These are phyloP conservation scores for Platyrinchus mystaceus DNA, from an alignment of 2,797 vertebrate genomes.

Conservation along the genomic window DNA sequence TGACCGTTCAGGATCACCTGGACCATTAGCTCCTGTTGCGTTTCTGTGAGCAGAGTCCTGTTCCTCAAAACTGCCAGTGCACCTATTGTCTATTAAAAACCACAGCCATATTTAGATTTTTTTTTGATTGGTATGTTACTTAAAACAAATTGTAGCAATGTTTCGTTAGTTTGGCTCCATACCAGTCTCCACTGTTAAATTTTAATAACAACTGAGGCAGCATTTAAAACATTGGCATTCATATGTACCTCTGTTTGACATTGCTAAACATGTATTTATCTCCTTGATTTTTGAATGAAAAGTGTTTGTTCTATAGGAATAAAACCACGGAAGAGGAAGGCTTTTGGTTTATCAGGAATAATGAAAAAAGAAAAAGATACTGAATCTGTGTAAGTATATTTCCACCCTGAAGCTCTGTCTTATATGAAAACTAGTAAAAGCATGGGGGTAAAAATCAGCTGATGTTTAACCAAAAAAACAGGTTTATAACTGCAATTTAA, in stretches of 20 bases:
- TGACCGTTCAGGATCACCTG: not conserved
- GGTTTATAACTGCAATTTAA: not conserved
- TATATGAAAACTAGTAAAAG: not conserved
- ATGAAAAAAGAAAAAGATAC: constrained; percentile 94
- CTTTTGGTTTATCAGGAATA: constrained; percentile 90
- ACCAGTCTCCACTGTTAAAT: not conserved
- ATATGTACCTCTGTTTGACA: not conserved
- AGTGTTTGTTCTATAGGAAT: constrained; percentile 78
- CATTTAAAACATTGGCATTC: not conserved
- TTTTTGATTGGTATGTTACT: not conserved
- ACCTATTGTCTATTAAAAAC: not conserved
- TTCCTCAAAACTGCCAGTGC: not conserved
- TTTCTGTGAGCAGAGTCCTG: not conserved
- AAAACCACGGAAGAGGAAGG: constrained; percentile 92
- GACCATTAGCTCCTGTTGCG: not conserved
- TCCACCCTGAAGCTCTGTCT: not conserved
- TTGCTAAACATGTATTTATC: not conserved
- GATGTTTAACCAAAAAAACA: not conserved
- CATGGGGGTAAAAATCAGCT: not conserved
- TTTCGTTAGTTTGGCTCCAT: not conserved
- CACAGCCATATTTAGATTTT: not conserved
- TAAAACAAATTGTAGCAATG: not conserved
- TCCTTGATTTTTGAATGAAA: not conserved
- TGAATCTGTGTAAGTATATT: constrained; percentile 89
- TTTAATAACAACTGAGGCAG: not conserved